phyloP scores from a whole-genome alignment of 92 coral and sea anemone species.

The Epizoanthus ramosus region DNA sequence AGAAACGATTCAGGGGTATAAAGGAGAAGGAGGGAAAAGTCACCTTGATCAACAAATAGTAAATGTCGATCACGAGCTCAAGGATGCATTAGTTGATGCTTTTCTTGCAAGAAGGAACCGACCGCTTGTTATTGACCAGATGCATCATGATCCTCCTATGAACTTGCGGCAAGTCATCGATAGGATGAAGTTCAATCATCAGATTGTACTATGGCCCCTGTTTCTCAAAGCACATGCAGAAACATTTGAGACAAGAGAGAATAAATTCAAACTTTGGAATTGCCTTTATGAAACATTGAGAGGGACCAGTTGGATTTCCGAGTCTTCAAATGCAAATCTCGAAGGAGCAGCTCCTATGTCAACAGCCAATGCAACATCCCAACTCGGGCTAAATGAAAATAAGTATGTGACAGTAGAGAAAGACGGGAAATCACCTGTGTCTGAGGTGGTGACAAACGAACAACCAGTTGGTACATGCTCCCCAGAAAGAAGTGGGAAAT shows the following conservation, averaged over 20 bases:
- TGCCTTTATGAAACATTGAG: neutral
- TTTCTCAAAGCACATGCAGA: neutral
- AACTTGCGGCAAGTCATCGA: neutral
- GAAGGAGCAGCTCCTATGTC: no score
- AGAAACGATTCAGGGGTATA: neutral
- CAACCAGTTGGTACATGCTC: neutral
- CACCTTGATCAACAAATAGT: neutral
- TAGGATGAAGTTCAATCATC: neutral
- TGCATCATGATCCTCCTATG: neutral
- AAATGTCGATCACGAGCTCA: neutral
- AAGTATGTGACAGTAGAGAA: neutral
- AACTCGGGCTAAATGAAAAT: neutral
- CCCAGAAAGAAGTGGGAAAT: neutral
- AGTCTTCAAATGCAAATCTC: neutral
- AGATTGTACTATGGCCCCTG: conserved; percentile 7
- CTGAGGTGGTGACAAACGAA: neutral
- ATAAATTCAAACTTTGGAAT: conserved; percentile 11
- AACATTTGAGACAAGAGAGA: neutral
- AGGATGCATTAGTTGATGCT: conserved; percentile 10
- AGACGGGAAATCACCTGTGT: neutral
- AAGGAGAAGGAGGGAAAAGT: neutral
- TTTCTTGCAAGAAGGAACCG: neutral
- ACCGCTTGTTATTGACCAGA: neutral
- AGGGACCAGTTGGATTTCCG: neutral
- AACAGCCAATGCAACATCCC: neutral